Base-by-base conservation (phyloP, 1,140 invertebrate species). In the Phortica variegata region DNA sequence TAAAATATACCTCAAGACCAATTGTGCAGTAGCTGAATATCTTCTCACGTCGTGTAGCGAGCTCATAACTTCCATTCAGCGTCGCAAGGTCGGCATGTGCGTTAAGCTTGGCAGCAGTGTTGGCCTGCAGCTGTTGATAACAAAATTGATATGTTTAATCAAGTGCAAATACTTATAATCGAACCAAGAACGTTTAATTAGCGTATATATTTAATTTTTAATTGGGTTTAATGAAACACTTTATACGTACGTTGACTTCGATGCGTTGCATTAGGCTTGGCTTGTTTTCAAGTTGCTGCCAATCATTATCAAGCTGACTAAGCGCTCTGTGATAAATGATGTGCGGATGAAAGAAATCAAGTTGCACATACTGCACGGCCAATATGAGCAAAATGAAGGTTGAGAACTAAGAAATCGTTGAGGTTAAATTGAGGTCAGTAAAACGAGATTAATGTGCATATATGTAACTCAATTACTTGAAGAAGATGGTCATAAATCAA, bases 21-120 rank as follows among this genome's bases (percentile, higher is more conserved):
- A 68, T 47, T 36, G 68, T 63, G 49, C 54, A 52, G 60, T 63
- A 68, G 60, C 63, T 68, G 41, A 50, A 68, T 12, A 68, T 38
- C 57, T 58, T 68, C 60, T 68, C 63, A 38, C 63, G 60, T 16
- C 60, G 52, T 54, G 37, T 52, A 54, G 17, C 48, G 46, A n/a
- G n/a, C n/a, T n/a, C n/a, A 12, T 51, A 49, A 37, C 47, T 56
- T 6, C 49, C 20, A 52, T 26, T 60, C 39, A 68, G 34, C 18
- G 51, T 51, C 40, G 58, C 38, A 33, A 55, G 42, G 43, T 65
- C 69, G 49, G 54, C 65, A 21, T 41, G 54, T 31, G 60, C 23
- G 46, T 51, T 60, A 23, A 63, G 45, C 16, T 43, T 41, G 47
- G 48, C 46, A 26, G 12, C 31, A 39, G 49, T 51, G 37, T 44